Conservation (phyloP, 2,113 vertebrate genomes). For the Drymodes brunneopygia region DNA sequence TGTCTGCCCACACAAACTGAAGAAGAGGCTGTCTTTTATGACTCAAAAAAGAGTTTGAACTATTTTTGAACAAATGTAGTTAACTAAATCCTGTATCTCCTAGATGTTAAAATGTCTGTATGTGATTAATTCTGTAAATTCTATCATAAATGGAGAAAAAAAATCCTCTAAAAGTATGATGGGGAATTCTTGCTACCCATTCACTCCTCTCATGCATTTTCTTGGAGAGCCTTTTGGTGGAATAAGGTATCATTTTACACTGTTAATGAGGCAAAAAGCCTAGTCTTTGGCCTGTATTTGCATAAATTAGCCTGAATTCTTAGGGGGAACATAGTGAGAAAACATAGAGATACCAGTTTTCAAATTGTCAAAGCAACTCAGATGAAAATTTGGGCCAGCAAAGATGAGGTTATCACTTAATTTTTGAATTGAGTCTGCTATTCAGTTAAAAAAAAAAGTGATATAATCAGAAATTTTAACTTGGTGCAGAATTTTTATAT, state of each 20-base stretch:
- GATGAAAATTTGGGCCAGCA: neutral
- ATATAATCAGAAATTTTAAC: neutral
- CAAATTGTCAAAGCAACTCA: neutral
- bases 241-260: neutral
- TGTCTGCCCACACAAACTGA: neutral
- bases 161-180: rapidly evolving
- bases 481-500: neutral
- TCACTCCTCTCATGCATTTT: neutral
- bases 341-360: neutral
- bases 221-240: neutral
- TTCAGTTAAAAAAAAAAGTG: neutral
- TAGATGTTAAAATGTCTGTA: neutral
- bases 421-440: neutral
- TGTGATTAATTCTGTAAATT: neutral
- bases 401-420: neutral
- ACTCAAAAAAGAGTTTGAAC: neutral
- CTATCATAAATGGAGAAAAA: neutral
- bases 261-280: neutral
- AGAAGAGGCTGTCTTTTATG: neutral
- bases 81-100: neutral
- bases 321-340: neutral
- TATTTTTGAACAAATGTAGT: neutral
- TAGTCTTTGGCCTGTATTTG: neutral
- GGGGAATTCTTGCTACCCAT: neutral
- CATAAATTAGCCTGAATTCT: neutral